Base-by-base conservation (phyloP, 2,888 invertebrate genomes). In the Athalia cordata region DNA sequence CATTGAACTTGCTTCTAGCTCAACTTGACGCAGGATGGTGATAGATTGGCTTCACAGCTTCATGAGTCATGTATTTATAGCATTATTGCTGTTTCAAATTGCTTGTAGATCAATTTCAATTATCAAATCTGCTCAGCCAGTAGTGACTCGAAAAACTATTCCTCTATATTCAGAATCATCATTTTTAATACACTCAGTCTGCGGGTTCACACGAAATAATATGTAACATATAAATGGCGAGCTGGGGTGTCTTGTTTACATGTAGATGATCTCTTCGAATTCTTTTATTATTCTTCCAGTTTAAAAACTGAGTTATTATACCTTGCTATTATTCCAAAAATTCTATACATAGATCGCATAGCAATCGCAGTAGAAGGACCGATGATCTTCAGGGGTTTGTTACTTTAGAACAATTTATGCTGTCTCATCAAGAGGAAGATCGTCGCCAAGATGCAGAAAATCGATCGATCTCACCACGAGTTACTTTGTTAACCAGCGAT, bases 351-450 rank as follows among this genome's bases (percentile, higher is more conserved):
- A 87, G 87, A 82, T 81, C 82, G 13, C 83, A 83, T 50, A 81
- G 82, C 55, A 82, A 77, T 79, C 84, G 83, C 11, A 82, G 80
- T 68, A 81, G 82, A 77, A 91, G 92, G 81, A 91, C 91, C 9
- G 94, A 94, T 81, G 93, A 93, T 87, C 90, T 93, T 50, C 92
- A 93, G 66, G 94, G 94, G 0, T 94, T 95, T 86, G 93, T 95
- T 74, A 96, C 96, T 0, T 91, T 96, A 50, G 95, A 96, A 88
- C 95, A 96, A 90, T 92, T 96, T 85, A 96, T 96, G 96, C 89
- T 95, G 82, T 93, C 94, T 82, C 93, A 95, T 82, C 95, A 95
- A 88, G 94, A 93, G 81, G 95, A 95, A 87, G 95, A 95, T 85
- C 92, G 93, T 43, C 92, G 92, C 82, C 92, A 92, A 52, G 79